Evolutionary conservation across 2,888 invertebrate genomes (phyloP).

Genomic region (Himalopsyche anomala): DNA sequence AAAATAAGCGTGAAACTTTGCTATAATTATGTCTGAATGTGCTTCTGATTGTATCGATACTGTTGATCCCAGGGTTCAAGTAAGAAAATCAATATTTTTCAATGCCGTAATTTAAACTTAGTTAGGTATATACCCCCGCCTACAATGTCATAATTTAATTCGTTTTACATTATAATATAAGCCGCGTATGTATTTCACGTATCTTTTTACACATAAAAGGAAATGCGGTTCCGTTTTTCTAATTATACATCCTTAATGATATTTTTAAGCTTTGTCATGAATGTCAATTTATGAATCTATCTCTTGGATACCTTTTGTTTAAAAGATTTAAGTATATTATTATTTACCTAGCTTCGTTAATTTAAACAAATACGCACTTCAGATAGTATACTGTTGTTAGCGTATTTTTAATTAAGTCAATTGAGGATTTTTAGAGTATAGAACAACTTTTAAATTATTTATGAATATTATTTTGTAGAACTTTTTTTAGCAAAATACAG

Average conservation of each 20-base stretch:
- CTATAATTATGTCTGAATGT: conserved; percentile 79
- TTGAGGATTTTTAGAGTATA: no score
- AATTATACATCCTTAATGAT: not conserved
- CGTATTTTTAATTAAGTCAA: no score
- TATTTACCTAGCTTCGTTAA: no score
- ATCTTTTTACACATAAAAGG: not conserved
- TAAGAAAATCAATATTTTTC: conserved; percentile 74
- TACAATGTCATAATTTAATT: conserved; percentile 37
- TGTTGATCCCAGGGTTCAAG: conserved; percentile 89
- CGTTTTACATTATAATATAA: not conserved
- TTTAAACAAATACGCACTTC: no score
- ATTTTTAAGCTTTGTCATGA: not conserved
- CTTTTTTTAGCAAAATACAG: no score
- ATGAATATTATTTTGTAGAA: no score
- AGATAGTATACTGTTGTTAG: no score
- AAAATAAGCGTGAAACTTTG: conserved; percentile 66
- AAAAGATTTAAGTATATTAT: no score
- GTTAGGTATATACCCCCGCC: conserved; percentile 50
- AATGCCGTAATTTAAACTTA: conserved; percentile 55
- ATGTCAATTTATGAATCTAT: not conserved
- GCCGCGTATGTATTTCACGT: not conserved
- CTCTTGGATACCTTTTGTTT: no score
- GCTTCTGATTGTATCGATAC: conserved; percentile 81
- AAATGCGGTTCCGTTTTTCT: conserved; percentile 14
- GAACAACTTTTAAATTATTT: no score